Base-by-base conservation (phyloP, 2,797 vertebrate species). In the Neoniphon sammara region DNA sequence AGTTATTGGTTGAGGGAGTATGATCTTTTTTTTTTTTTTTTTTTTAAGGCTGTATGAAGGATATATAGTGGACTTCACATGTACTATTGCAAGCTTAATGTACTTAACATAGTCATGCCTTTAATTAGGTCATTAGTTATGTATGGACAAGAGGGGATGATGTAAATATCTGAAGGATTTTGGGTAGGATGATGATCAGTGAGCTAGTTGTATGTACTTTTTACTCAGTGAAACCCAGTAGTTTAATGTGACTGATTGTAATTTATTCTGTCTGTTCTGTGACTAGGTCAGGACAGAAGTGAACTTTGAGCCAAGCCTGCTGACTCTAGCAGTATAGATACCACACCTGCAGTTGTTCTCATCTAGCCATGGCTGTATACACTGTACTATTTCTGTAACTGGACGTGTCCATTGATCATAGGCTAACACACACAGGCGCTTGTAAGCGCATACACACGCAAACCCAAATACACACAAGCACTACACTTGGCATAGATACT, bases 331-430 rank as follows among this genome's bases (percentile, higher is more conserved):
- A 66, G 14, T 31, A 66, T 71, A 75, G 59, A 69, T 62, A 23
- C 56, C 20, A 42, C 77, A 77, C 47, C 66, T 82, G 74, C 20
- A 55, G 15, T 42, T 56, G 8, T 63, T 79, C 54, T 64, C 61
- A 73, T 59, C 39, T 7, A 31, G 31, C 71, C 66, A 73, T 63
- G 23, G 60, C 34, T 66, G 39, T 11, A 39, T 50, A 21, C 31
- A 23, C 9, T 39, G 53, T 39, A 17, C n/a, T 52, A 59, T 4
- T 47, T 53, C 47, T 23, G 10, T 34, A 12, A 17, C 61, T 36
- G 53, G 31, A 68, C 61, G 56, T 80, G 55, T 46, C 58, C 63
- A 84, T 75, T 84, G 76, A 85, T 86, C 71, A 64, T 54, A 70
- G 46, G 47, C 77, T 85, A 39, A 39, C 36, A 39, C 36, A 39